Base-by-base conservation (phyloP, 2,113 vertebrate genomes). In the Egretta garzetta region DNA sequence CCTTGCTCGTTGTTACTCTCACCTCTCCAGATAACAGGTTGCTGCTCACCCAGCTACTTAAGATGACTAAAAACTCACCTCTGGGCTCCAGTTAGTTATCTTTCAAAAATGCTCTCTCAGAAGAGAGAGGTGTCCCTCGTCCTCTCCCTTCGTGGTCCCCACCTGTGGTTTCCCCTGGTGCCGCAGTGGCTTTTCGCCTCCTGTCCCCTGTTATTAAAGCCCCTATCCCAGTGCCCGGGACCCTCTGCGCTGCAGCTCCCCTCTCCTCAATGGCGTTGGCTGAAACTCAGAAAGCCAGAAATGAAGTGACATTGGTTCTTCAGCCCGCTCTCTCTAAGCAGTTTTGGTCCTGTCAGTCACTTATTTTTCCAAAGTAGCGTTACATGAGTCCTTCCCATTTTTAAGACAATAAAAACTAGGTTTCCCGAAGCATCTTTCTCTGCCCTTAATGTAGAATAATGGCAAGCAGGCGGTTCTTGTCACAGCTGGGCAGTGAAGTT, bases 161-260 rank as follows among this genome's bases (percentile, higher is more conserved):
- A 23, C 21, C 28, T 41, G 56, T 81, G 70, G 23, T 64, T 83
- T 87, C 37, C 33, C 26, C 32, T 33, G 21, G 32, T 74, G 21
- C 58, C 4, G 0, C 45, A 19, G 39, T 13, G 30, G 21, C 50
- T 33, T 83, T 83, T 76, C 7, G 3, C 21, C 41, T 88, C 59
- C 23, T 10, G 4, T 33, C 5, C 33, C 12, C 53, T 43, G 9
- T 64, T 58, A 45, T 4, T 53, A 64, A 80, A 82, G 26, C 11
- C 10, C 41, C 15, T 28, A 1, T 1, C 28, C 39, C 24, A 53
- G 32, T 20, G 14, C 62, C 52, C 1, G 0, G 47, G 35, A 80
- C 28, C 6, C 20, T 30, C 41, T 32, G 4, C 1, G 1, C 26
- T 52, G 74, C 68, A 35, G 35, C 11, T 72, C 22, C 14, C 6